These are phyloP conservation scores for Glossosoma conforme DNA, from an alignment of 1,140 invertebrate species.

Conservation along the genomic window DNA sequence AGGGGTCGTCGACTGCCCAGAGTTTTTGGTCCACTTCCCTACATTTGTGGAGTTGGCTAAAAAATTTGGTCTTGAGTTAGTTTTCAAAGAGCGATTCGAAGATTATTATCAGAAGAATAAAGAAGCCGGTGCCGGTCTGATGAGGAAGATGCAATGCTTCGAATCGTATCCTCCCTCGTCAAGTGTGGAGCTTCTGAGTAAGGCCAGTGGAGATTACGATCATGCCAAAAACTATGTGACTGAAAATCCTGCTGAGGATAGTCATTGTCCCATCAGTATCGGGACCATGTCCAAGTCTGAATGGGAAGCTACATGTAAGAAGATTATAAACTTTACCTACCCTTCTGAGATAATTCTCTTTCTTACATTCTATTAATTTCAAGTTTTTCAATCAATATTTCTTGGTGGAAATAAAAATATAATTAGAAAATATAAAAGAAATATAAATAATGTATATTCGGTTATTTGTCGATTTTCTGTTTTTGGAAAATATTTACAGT, in stretches of 20 bases:
- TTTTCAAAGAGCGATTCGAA: constrained; percentile 70
- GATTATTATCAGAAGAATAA: constrained; percentile 72
- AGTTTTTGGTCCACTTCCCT: constrained; percentile 95
- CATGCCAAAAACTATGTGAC: constrained; percentile 55
- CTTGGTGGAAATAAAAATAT: too few species aligned
- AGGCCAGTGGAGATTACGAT: constrained; percentile 62
- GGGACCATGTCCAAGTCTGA: constrained; percentile 84
- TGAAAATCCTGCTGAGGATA: constrained; percentile 33
- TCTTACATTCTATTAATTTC: too few species aligned
- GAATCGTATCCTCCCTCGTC: constrained; percentile 61
- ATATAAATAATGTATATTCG: too few species aligned
- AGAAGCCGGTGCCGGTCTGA: constrained; percentile 56
- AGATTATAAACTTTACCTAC: too few species aligned
- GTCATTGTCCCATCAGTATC: constrained; percentile 39
- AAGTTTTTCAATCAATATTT: too few species aligned
- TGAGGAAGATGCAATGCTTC: constrained; percentile 71
- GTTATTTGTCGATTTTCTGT: too few species aligned
- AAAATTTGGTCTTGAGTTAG: constrained; percentile 75
- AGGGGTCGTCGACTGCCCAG: constrained; percentile 96
- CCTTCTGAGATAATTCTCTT: too few species aligned
- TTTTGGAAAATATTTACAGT: too few species aligned
- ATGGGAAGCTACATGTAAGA: constrained; percentile 89
- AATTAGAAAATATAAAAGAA: too few species aligned
- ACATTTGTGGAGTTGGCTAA: constrained; percentile 76
- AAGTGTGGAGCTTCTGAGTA: constrained; percentile 52